phyloP scores from a whole-genome alignment of 2,113 vertebrate species.

The Prinia subflava region DNA sequence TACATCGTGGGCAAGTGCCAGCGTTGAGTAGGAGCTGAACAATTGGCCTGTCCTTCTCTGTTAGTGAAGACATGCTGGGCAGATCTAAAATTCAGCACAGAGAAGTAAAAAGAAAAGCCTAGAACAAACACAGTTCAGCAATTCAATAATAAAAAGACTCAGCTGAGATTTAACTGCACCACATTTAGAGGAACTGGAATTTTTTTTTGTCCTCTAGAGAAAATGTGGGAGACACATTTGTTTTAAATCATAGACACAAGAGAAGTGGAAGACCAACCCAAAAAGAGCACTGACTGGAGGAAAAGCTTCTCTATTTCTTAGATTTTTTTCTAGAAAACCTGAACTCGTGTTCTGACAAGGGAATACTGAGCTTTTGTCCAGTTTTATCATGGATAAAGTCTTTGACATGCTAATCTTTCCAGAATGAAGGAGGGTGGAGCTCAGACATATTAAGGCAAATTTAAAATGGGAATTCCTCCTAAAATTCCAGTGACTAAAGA shows the following conservation, averaged over 20 bases:
- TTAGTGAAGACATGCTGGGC: conserved; percentile 78
- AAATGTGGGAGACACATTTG: neutral
- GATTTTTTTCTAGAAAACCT: neutral
- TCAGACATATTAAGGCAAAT: neutral
- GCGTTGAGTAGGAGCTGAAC: conserved; percentile 77
- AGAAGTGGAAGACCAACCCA: neutral
- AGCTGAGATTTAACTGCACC: neutral
- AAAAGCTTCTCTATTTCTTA: neutral
- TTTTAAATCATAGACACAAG: neutral
- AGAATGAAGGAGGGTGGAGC: neutral
- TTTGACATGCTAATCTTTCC: neutral
- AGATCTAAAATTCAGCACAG: neutral
- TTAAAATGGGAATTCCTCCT: neutral
- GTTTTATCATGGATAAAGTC: neutral
- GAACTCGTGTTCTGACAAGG: neutral
- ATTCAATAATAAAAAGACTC: neutral
- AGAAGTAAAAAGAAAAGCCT: neutral
- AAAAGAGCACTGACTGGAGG: neutral
- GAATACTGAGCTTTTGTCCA: neutral
- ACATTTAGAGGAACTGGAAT: neutral
- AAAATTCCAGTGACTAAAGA: neutral
- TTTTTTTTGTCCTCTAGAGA: neutral
- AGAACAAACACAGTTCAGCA: neutral
- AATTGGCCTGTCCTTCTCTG: conserved; percentile 82
- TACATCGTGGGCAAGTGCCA: conserved; percentile 89